These are phyloP conservation scores for Catostylus mosaicus DNA, from an alignment of 30 jellyfish, hydroid and myxozoan species.

Conservation along the genomic window DNA sequence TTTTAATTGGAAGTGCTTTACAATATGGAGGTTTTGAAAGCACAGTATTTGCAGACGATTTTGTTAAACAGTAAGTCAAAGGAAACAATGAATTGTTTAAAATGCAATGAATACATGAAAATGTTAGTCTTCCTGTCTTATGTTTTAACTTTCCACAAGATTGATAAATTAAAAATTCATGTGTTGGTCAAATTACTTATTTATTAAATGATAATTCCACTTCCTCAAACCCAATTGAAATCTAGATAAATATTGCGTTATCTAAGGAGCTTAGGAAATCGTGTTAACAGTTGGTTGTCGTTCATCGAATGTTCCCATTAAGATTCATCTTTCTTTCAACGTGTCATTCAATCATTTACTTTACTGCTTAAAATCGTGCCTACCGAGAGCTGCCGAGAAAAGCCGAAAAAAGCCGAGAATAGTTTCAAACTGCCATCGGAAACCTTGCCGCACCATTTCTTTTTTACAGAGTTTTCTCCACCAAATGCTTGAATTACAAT, in stretches of 20 bases:
- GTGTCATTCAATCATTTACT: neutral
- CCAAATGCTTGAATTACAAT: no score
- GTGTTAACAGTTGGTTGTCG: conserved; percentile 10
- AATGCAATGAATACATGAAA: neutral
- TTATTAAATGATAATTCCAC: conserved; percentile 26
- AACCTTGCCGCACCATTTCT: no score
- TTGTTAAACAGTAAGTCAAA: neutral
- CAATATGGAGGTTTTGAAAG: no score
- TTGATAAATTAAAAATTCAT: conserved; percentile 27
- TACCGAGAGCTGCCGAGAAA: no score
- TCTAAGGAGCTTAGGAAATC: conserved; percentile 46
- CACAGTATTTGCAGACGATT: neutral
- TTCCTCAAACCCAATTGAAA: conserved; percentile 12
- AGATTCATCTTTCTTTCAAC: conserved; percentile 3
- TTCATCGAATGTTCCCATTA: neutral
- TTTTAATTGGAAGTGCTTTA: no score
- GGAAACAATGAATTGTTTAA: neutral
- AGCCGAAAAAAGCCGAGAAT: no score
- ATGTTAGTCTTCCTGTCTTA: conserved; percentile 22
- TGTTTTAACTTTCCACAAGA: conserved; percentile 15
- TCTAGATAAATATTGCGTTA: conserved; percentile 41
- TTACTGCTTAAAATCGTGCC: neutral
- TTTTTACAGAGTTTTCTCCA: no score
- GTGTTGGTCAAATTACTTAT: conserved; percentile 38
- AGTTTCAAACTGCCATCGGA: no score